Evolutionary conservation across 2,113 vertebrate genomes (phyloP).

Genomic region (Cepphus grylle): DNA sequence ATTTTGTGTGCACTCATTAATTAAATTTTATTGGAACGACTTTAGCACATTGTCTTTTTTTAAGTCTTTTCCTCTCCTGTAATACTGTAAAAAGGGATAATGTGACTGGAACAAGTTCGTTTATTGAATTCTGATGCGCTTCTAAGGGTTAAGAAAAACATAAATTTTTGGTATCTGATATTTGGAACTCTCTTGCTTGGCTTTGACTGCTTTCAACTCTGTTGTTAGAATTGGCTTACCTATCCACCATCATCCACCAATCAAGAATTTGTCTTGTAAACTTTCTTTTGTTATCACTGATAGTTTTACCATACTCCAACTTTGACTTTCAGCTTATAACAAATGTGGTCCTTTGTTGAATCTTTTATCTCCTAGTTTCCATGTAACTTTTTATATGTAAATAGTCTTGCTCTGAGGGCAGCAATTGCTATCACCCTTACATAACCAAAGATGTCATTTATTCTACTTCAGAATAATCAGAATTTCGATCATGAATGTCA

Average conservation of each 20-base stretch:
- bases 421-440: not conserved
- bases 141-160: not conserved
- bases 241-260: not conserved
- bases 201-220: not conserved
- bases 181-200: not conserved
- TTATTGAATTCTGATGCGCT: not conserved
- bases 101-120: not conserved
- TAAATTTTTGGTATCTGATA: not conserved
- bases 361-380: not conserved
- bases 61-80: not conserved
- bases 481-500: not conserved
- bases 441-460: not conserved
- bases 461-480: not conserved
- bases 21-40: not conserved
- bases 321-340: not conserved
- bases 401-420: not conserved
- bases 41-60: not conserved
- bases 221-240: not conserved
- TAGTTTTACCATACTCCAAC: not conserved
- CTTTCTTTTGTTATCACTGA: not conserved
- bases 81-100: not conserved
- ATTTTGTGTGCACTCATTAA: not conserved
- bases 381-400: not conserved
- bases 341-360: not conserved
- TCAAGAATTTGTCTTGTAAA: not conserved